Evolutionary conservation across 2,888 invertebrate species (phyloP).

Genomic region (Balanococcus diminutus): DNA sequence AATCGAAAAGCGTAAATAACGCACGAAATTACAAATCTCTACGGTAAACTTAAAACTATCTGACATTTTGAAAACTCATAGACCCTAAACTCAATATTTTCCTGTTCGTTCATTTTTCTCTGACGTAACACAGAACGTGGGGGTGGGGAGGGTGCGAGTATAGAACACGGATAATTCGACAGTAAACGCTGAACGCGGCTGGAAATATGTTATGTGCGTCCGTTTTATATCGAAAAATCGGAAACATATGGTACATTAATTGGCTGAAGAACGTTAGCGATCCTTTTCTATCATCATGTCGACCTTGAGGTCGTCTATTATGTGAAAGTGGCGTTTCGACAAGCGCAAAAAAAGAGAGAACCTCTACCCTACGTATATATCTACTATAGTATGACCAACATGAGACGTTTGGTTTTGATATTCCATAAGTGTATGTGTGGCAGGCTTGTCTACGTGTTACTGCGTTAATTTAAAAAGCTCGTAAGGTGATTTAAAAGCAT

Average conservation of each 20-base stretch:
- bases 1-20: no score
- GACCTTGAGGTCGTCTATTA: background rate
- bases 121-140: background rate
- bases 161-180: background rate
- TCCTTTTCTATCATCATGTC: background rate
- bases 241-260: slow-evolving; percentile 7
- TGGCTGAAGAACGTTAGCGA: background rate
- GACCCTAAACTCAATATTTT: no score
- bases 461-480: background rate
- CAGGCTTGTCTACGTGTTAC: background rate
- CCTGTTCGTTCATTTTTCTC: background rate
- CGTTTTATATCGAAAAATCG: background rate
- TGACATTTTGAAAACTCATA: background rate
- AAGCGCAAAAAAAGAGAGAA: background rate
- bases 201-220: background rate
- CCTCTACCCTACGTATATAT: no score
- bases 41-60: background rate
- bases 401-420: background rate
- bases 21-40: background rate
- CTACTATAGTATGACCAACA: background rate
- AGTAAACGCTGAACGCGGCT: background rate
- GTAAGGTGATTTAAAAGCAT: background rate
- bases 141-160: no score
- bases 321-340: background rate
- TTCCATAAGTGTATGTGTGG: background rate